Percentiles rank a stretch among this genome's conserved stretches.
Evolutionary conservation across 1,140 invertebrate genomes (phyloP).

Genomic region (Panagrolaimus sp.): DNA sequence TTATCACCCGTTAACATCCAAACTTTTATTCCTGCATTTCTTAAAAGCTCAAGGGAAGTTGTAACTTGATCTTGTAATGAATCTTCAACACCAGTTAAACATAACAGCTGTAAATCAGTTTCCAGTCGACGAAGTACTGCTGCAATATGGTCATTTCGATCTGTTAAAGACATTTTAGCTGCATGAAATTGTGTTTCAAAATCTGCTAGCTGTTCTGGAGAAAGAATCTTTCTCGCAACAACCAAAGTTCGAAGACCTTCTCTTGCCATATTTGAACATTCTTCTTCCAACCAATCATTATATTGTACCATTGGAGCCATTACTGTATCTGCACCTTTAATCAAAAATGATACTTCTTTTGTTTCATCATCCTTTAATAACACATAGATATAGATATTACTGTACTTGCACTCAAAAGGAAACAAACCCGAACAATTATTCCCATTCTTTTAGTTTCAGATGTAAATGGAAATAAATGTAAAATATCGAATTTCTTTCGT

Average conservation of each 20-base stretch:
- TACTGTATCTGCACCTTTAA: slow-evolving; percentile 71
- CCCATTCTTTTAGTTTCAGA: slow-evolving; percentile 85
- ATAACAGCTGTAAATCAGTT: slow-evolving; percentile 61
- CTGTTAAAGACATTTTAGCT: slow-evolving; percentile 16
- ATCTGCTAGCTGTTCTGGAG: slow-evolving; percentile 63
- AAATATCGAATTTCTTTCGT: slow-evolving; percentile 72
- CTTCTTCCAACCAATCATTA: slow-evolving; percentile 45
- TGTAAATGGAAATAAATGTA: slow-evolving; percentile 93
- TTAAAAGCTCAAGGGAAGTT: slow-evolving; percentile 77
- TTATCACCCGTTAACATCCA: slow-evolving; percentile 98
- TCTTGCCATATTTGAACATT: slow-evolving; percentile 84
- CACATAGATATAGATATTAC: slow-evolving; percentile 6
- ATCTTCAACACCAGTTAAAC: slow-evolving; percentile 40
- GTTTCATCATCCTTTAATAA: slow-evolving; percentile 68
- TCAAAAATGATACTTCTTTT: slow-evolving; percentile 70
- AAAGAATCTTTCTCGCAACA: slow-evolving; percentile 73
- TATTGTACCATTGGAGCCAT: not conserved
- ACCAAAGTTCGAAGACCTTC: slow-evolving; percentile 73
- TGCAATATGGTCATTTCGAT: slow-evolving; percentile 89
- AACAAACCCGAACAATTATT: too few relatives aligned
- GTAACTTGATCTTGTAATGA: slow-evolving; percentile 60
- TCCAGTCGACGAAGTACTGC: slow-evolving; percentile 65
- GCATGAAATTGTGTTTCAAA: slow-evolving; percentile 18
- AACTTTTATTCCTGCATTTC: slow-evolving; percentile 82
- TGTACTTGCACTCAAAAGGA: slow-evolving; percentile 68